Evolutionary conservation across 2,113 vertebrate species (phyloP).

Genomic region (Tyrannus savana): DNA sequence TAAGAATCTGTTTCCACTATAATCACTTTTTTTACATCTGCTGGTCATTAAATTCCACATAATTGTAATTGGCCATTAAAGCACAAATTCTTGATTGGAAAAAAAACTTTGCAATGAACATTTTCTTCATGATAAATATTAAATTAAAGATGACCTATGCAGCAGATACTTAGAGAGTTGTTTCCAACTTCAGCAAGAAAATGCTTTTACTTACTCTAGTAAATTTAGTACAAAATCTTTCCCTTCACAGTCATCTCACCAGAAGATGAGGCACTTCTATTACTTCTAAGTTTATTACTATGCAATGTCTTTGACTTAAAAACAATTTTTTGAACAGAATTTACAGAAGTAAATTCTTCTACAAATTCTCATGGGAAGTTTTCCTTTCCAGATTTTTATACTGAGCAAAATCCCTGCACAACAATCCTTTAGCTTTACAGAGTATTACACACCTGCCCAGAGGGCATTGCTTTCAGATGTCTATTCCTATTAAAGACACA

Average conservation of each 20-base stretch:
- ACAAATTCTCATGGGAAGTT: background rate
- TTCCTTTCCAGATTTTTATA: background rate
- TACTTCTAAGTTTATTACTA: background rate
- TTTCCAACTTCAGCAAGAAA: background rate
- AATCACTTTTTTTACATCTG: background rate
- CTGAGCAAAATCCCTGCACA: background rate
- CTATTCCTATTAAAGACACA: background rate
- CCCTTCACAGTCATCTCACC: background rate
- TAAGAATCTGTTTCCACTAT: slow-evolving; percentile 2
- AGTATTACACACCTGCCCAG: background rate
- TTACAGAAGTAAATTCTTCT: background rate
- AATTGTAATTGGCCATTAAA: background rate
- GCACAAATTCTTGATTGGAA: background rate
- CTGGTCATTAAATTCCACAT: slow-evolving; percentile 1
- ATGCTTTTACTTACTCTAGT: background rate
- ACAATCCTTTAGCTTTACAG: background rate
- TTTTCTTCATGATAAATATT: background rate
- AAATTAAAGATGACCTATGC: background rate
- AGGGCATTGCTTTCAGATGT: slow-evolving; percentile 2
- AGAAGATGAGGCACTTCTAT: background rate
- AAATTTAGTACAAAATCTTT: background rate
- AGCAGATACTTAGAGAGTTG: background rate
- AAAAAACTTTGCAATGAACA: background rate
- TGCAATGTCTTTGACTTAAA: background rate
- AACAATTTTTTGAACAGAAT: background rate